Conservation (phyloP, 2,888 invertebrate species). For the Polietes domitor region DNA sequence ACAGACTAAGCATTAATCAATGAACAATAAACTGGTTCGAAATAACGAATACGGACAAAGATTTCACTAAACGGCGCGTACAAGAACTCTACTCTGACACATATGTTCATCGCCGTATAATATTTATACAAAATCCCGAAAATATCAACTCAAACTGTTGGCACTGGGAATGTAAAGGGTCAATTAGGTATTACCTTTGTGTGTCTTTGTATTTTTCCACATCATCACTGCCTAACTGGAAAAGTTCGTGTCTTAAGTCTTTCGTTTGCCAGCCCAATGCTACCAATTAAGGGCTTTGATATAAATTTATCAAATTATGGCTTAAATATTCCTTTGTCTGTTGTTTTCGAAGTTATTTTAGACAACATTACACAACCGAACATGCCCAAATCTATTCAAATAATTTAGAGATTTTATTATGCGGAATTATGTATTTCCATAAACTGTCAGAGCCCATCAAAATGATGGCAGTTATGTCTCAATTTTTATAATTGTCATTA, state of each 20-base stretch:
- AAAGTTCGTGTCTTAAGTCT: constrained; percentile 4
- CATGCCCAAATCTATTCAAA: not conserved
- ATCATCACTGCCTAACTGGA: too few species aligned
- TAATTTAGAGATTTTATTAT: not conserved
- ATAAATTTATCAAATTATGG: not conserved
- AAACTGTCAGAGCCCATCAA: not conserved
- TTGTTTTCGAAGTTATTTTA: not conserved
- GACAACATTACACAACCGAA: not conserved
- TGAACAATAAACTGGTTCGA: not conserved
- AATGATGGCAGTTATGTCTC: not conserved
- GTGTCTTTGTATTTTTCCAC: too few species aligned
- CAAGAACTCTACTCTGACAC: too few species aligned
- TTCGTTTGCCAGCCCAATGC: not conserved
- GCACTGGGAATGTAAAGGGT: too few species aligned
- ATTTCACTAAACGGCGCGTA: too few species aligned
- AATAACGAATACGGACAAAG: too few species aligned
- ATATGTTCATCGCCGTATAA: too few species aligned
- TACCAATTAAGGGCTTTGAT: not conserved
- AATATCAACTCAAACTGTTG: too few species aligned
- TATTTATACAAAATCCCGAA: too few species aligned
- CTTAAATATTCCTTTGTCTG: not conserved
- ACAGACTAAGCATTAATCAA: constrained; percentile 5
- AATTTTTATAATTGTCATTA: not conserved
- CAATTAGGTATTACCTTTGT: too few species aligned
- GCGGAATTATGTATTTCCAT: not conserved